These are phyloP conservation scores for Zosterops borbonicus DNA, from an alignment of 2,113 vertebrate species.

Conservation along the genomic window DNA sequence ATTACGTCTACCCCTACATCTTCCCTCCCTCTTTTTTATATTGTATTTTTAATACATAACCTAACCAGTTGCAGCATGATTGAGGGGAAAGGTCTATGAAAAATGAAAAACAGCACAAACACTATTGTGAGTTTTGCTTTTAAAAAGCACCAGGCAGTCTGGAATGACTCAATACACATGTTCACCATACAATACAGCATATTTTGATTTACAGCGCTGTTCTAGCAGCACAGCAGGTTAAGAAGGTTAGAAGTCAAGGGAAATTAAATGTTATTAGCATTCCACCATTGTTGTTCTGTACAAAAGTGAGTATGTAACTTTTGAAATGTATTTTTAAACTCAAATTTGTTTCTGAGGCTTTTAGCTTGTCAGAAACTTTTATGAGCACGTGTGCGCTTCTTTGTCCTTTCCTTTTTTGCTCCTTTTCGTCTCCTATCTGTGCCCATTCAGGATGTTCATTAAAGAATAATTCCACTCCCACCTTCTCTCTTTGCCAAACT, in stretches of 20 bases:
- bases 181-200: conserved; percentile 56
- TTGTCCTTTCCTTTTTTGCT: conserved; percentile 17
- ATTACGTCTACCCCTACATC: conserved; percentile 57
- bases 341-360: conserved; percentile 54
- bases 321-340: conserved; percentile 69
- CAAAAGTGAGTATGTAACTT: conserved; percentile 65
- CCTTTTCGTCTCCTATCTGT: conserved; percentile 22
- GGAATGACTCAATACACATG: conserved; percentile 68
- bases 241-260: conserved; percentile 77
- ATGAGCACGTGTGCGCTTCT: not conserved
- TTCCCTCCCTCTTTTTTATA: conserved; percentile 37
- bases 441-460: conserved; percentile 28
- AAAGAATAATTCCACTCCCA: conserved; percentile 24
- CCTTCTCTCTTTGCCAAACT: conserved; percentile 15
- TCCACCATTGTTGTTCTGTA: conserved; percentile 61
- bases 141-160: conserved; percentile 70
- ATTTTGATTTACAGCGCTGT: conserved; percentile 70
- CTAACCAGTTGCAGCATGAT: conserved; percentile 60
- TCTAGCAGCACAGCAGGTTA: conserved; percentile 69
- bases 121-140: conserved; percentile 68
- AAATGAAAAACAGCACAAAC: conserved; percentile 66
- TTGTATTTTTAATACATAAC: conserved; percentile 60
- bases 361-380: conserved; percentile 58
- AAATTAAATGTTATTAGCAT: conserved; percentile 78
- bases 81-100: conserved; percentile 61